Percentiles rank a stretch among this genome's conserved stretches.
Evolutionary conservation across 2,797 vertebrate genomes (phyloP).

Genomic region (Pangasius krempfi): DNA sequence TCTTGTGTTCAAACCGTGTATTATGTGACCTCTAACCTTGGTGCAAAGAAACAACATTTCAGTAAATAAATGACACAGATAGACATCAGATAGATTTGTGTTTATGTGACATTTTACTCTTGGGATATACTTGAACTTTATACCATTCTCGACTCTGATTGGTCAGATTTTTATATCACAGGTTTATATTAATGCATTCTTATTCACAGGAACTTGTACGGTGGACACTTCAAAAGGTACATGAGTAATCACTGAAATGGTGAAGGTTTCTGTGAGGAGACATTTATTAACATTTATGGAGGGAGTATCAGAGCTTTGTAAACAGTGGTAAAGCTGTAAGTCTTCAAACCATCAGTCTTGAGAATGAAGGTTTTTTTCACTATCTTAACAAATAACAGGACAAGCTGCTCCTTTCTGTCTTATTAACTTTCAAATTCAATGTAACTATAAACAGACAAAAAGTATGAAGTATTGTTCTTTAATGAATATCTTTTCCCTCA

Average conservation of each 20-base stretch:
- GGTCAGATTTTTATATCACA: not conserved
- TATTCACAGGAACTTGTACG: not conserved
- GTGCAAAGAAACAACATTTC: not conserved
- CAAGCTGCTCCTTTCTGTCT: not conserved
- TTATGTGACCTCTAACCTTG: not conserved
- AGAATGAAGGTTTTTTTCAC: too few species aligned
- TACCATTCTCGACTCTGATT: not conserved
- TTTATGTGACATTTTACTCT: not conserved
- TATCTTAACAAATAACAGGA: too few species aligned
- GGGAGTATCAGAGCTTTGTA: not conserved
- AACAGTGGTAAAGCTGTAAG: not conserved
- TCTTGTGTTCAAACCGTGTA: conserved; percentile 4
- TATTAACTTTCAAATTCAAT: not conserved
- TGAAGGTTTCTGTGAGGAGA: not conserved
- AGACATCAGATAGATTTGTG: not conserved
- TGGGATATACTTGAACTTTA: too few species aligned
- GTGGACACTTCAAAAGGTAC: not conserved
- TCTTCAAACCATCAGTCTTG: not conserved
- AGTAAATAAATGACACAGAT: not conserved
- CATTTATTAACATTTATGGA: not conserved
- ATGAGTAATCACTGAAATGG: not conserved
- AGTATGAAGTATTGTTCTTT: not conserved
- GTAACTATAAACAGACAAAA: not conserved
- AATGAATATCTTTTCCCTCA: not conserved
- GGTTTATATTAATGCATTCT: not conserved